Evolutionary conservation across 2,888 invertebrate species (phyloP).

Genomic region (Mechanitis mazaeus): DNA sequence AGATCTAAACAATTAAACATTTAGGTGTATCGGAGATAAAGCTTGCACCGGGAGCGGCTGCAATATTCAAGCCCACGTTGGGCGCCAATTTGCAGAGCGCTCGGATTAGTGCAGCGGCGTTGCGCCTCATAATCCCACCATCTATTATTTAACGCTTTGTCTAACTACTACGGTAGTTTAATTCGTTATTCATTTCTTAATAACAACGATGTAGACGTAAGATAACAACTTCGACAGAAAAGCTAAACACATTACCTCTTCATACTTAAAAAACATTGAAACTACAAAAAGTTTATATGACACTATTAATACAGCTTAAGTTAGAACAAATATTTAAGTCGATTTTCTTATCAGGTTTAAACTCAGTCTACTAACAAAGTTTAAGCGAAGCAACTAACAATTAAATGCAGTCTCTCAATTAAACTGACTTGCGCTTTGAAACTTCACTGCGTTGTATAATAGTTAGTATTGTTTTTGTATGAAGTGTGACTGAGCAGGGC

Average conservation of each 20-base stretch:
- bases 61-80: slow-evolving; percentile 34
- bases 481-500: background rate
- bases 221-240: background rate
- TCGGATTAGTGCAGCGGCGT: slow-evolving; percentile 30
- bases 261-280: no score
- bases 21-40: slow-evolving; percentile 23
- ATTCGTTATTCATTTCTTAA: background rate
- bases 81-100: slow-evolving; percentile 30
- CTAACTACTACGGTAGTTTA: slow-evolving; percentile 16
- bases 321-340: background rate
- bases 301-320: background rate
- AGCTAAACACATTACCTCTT: no score
- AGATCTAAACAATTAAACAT: slow-evolving; percentile 26
- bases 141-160: slow-evolving; percentile 29
- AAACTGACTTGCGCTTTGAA: slow-evolving; percentile 22
- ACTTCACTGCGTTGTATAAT: slow-evolving; percentile 8
- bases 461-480: background rate
- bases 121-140: slow-evolving; percentile 19
- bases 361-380: slow-evolving; percentile 12
- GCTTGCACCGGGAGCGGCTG: slow-evolving; percentile 25
- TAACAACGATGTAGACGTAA: background rate
- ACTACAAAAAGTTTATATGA: no score
- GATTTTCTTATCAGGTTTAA: background rate
- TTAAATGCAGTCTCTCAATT: slow-evolving; percentile 23
- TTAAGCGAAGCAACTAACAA: slow-evolving; percentile 17